Base-by-base conservation (phyloP, 2,113 vertebrate genomes). In the Sinosuthora webbiana region DNA sequence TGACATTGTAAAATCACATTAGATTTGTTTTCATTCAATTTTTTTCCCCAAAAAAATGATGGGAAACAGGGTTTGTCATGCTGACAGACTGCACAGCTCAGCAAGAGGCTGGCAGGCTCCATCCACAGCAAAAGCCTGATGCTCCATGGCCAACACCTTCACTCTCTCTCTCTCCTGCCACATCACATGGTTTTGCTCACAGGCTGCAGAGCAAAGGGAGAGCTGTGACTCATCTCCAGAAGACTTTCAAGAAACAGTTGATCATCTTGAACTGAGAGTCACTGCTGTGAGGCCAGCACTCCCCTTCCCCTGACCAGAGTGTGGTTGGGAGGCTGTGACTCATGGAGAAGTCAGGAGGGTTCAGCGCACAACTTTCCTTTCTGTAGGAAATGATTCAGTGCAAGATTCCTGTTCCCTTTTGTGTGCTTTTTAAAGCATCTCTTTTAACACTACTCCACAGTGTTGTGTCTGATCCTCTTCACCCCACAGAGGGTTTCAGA, bases 211-310 rank as follows among this genome's bases (percentile, higher is more conserved):
- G 68, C 5, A 30, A 68, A 80, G 56, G 39, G 16, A 83, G 42
- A 45, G 11, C 60, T 85, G 28, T 83, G 84, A 94, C 67, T 95
- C 95, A 91, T 59, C 65, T 91, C 78, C 78, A 83, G n/a, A n/a
- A 84, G 78, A 30, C 42, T 83, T 87, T 64, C 25, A 76, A 62
- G 77, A 84, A 74, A 35, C 3, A 53, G 62, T n/a, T 87, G 81
- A 76, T 73, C 57, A 82, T 94, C 53, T 16, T 50, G 85, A 95
- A 25, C 55, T 23, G 41, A 42, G 85, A 87, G 45, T 12, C 64
- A 70, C 0, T 10, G 65, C 62, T 79, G 31, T 19, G 75, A 53
- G 87, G 57, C 57, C 50, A 64, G 39, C 42, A 53, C 10, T 87
- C 57, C 64, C 37, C 65, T 90, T 52, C 52, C 41, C 73, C 73